phyloP scores from a whole-genome alignment of 2,888 invertebrate genomes.

The Leucozona laternaria region DNA sequence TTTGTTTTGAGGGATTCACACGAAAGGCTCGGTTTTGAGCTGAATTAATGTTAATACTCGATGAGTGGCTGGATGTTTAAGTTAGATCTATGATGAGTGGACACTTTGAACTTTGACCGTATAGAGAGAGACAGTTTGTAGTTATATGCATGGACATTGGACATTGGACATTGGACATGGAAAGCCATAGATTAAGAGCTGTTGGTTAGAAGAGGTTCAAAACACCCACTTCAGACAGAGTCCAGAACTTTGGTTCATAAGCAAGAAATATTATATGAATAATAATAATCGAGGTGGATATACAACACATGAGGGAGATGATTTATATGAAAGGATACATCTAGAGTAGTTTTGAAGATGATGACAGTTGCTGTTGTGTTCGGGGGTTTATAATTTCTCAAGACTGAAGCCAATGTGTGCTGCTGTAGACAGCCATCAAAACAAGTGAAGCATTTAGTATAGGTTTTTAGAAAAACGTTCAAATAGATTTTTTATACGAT shows the following conservation, averaged over 20 bases:
- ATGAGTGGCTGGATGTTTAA: constrained; percentile 48
- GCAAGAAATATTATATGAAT: neutral
- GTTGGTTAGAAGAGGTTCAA: neutral
- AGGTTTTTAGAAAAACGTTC: neutral
- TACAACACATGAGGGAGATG: neutral
- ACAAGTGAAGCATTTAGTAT: neutral
- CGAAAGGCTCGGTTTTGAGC: constrained; percentile 3
- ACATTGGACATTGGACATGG: neutral
- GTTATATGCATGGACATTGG: neutral
- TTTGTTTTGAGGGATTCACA: constrained; percentile 41
- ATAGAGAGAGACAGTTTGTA: neutral
- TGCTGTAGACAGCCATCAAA: neutral
- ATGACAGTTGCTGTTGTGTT: neutral
- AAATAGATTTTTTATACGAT: too few relatives aligned
- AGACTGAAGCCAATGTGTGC: neutral
- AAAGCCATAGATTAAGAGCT: neutral
- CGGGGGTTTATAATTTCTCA: neutral
- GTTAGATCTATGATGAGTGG: constrained; percentile 31
- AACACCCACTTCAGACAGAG: neutral
- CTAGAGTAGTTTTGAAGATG: neutral
- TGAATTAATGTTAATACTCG: constrained; percentile 63
- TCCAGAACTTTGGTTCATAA: neutral
- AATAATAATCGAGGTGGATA: neutral
- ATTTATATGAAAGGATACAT: constrained; percentile 2
- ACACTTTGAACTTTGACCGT: constrained; percentile 12